Evolutionary conservation across 1,140 invertebrate genomes (phyloP), one percentile per base, ranked within the genome.

Genomic region (Cataglyphis hispanica): DNA sequence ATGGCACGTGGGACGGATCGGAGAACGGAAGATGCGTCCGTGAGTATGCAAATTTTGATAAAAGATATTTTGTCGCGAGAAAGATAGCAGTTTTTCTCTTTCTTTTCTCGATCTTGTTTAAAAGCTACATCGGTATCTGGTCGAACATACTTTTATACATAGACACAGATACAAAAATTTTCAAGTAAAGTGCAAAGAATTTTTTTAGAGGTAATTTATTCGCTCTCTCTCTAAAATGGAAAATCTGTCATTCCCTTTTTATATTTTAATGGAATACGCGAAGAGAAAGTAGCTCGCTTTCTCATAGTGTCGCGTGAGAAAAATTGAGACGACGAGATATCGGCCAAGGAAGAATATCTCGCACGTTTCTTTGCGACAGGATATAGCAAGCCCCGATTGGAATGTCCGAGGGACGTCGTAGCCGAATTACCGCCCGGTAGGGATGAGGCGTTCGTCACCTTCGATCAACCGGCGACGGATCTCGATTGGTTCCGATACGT

Each of bases 401-500:
- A 95, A 76, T 95, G 95, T 87, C 95, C 95, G 16, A 92, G 93
- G 66, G 94, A 95, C 61, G 91, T 95, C 16, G 80, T 92, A 27
- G 93, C 93, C 4, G 94, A 95, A 74, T 66, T 95, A 60, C 91
- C 94, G 25, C 93, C 94, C 4, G 93, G 92, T 16, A 87, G 91
- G 58, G 92, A 94, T 77, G 94, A 95, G 67, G 93, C 93, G 31
- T 95, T 95, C 87, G 94, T 95, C 81, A 94, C 92, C 56, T 95
- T 95, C 84, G 93, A 94, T 90, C 95, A 95, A 77, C 95, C 95
- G 22, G 93, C 92, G 27, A 95, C 95, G 46, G 95, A 95, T 91
- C 93, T 95, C 40, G 95, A 95, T 92, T 95, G 94, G 94, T 95
- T 95, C 87, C 94, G 95, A 37, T 94, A 95, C 86, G 95, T 95